Evolutionary conservation across 1,140 invertebrate genomes (phyloP).

Genomic region (Eumeta japonica): DNA sequence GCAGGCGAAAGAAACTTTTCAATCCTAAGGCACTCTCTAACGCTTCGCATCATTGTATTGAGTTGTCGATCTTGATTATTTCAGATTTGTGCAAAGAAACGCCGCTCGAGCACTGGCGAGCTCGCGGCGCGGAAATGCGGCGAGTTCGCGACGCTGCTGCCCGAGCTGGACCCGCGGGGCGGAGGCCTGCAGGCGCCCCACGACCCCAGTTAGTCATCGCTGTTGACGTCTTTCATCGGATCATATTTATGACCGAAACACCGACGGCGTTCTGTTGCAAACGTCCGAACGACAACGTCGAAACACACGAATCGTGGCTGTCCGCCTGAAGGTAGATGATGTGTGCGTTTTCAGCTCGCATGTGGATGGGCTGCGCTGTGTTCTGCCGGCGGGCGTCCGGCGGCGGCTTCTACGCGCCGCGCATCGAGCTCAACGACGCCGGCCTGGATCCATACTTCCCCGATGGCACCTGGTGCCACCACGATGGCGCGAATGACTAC

Average conservation of each 20-base stretch:
- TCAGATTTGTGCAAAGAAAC: constrained; percentile 61
- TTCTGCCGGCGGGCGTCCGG: constrained; percentile 68
- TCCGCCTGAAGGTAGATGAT: too few relatives aligned
- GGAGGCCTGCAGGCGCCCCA: constrained; percentile 69
- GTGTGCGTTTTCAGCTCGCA: constrained; percentile 59
- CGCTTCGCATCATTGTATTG: too few relatives aligned
- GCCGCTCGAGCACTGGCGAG: constrained; percentile 54
- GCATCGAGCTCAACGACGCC: constrained; percentile 70
- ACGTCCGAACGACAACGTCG: too few relatives aligned
- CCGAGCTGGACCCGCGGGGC: constrained; percentile 62
- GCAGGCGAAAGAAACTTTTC: too few relatives aligned
- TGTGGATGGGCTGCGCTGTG: constrained; percentile 76
- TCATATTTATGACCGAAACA: too few relatives aligned
- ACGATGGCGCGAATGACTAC: constrained; percentile 62
- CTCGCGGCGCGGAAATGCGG: constrained; percentile 64
- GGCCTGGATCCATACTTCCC: constrained; percentile 75
- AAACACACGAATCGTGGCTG: too few relatives aligned
- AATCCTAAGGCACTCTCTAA: too few relatives aligned
- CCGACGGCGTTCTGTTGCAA: too few relatives aligned
- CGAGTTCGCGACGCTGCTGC: constrained; percentile 60
- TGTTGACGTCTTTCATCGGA: too few relatives aligned
- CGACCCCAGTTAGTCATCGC: constrained; percentile 63
- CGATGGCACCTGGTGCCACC: constrained; percentile 79
- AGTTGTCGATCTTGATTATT: too few relatives aligned
- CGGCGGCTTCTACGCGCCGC: constrained; percentile 70